phyloP scores from a whole-genome alignment of 2,888 invertebrate species.

The Helleia helle region DNA sequence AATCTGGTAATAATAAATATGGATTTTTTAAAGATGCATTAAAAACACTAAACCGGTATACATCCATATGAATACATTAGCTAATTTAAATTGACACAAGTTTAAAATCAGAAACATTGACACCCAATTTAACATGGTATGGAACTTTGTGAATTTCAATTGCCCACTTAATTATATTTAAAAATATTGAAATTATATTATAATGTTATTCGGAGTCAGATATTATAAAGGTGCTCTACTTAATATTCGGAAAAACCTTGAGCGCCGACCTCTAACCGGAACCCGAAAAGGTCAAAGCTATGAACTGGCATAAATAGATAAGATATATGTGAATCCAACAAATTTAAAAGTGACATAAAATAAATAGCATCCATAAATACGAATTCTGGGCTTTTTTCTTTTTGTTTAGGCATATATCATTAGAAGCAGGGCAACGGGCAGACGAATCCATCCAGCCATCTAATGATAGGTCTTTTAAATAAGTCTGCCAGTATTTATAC shows the following conservation, averaged over 20 bases:
- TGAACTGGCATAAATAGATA: conserved; percentile 7
- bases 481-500: no score
- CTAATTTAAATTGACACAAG: conserved; percentile 14
- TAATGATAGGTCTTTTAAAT: no score
- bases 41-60: conserved; percentile 16
- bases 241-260: conserved; percentile 20
- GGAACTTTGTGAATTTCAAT: no score
- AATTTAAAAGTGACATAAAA: conserved; percentile 2
- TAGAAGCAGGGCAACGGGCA: no score
- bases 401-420: no score
- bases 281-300: conserved; percentile 21
- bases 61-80: conserved; percentile 12
- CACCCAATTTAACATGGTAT: no score
- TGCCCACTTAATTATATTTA: no score
- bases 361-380: neutral
- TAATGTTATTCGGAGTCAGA: neutral
- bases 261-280: conserved; percentile 23
- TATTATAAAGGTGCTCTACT: conserved; percentile 19
- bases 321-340: conserved; percentile 14
- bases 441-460: no score
- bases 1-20: no score
- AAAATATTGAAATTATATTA: no score
- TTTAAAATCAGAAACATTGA: no score
- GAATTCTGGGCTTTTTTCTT: neutral
- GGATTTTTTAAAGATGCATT: no score